phyloP scores from a whole-genome alignment of 2,888 invertebrate species.

The Drosophila putrida region DNA sequence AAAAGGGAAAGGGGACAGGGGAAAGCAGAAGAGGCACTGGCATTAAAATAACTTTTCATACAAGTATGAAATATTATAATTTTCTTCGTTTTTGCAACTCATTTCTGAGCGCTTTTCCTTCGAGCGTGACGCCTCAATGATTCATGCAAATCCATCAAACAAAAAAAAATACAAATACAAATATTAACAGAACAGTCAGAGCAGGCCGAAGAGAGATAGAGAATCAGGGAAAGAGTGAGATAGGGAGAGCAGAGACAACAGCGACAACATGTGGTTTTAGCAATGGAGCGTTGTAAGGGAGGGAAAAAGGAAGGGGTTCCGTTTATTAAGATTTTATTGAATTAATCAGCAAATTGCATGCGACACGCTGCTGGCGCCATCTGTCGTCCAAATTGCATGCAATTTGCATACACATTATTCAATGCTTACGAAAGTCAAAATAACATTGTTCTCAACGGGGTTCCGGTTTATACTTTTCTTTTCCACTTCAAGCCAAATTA shows the following conservation, averaged over 20 bases:
- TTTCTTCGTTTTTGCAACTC: conserved; percentile 49
- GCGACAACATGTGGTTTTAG: conserved; percentile 73
- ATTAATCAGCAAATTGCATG: conserved; percentile 79
- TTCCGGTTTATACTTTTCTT: conserved; percentile 13
- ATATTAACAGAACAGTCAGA: background rate
- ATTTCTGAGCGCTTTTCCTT: conserved; percentile 68
- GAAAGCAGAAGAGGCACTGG: conserved; percentile 34
- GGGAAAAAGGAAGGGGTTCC: conserved; percentile 24
- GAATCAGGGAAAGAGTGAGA: background rate
- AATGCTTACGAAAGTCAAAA: conserved; percentile 1
- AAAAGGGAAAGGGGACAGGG: background rate
- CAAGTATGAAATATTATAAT: conserved; percentile 60
- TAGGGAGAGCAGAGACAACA: conserved; percentile 22
- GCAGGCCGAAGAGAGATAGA: conserved; percentile 1
- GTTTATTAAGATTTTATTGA: conserved; percentile 74
- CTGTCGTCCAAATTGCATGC: conserved; percentile 65
- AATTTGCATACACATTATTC: conserved; percentile 56
- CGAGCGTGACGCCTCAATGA: conserved; percentile 82
- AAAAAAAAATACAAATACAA: conserved; percentile 24
- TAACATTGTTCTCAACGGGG: conserved; percentile 42
- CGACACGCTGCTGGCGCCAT: conserved; percentile 79
- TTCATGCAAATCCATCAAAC: conserved; percentile 82
- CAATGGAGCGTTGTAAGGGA: conserved; percentile 46
- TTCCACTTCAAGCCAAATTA: conserved; percentile 41
- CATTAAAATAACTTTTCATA: conserved; percentile 77